Evolutionary conservation across 2,113 vertebrate species (phyloP).

Genomic region (Clupea harengus): DNA sequence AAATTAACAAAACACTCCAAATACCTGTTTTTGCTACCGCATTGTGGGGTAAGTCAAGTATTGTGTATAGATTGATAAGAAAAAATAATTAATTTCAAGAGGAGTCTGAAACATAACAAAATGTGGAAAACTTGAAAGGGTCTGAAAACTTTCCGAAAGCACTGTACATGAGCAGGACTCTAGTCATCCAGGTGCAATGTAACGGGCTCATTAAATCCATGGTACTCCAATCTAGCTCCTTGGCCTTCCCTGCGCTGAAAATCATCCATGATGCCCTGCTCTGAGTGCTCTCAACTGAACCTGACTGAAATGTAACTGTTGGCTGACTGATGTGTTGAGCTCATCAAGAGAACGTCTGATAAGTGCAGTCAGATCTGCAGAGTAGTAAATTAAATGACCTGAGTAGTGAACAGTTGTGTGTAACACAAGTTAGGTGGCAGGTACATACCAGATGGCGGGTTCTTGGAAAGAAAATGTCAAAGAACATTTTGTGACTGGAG

Average conservation of each 20-base stretch:
- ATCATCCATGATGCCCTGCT: no score
- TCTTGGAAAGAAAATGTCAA: neutral
- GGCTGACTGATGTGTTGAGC: neutral
- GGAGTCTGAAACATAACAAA: no score
- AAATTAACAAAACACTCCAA: no score
- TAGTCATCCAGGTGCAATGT: neutral
- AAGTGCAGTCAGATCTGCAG: neutral
- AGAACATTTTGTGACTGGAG: neutral
- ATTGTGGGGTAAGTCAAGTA: no score
- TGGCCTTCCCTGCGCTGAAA: neutral
- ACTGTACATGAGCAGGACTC: neutral
- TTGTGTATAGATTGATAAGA: no score
- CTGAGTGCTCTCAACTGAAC: neutral
- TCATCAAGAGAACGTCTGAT: neutral
- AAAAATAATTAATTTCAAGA: no score
- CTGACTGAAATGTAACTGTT: neutral
- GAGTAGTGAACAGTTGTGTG: neutral
- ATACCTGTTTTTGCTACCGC: no score
- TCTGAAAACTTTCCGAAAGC: no score
- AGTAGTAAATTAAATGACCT: neutral
- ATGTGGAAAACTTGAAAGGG: no score
- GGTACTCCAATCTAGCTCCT: neutral
- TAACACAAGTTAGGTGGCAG: neutral
- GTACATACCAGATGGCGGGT: neutral
- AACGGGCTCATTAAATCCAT: neutral